A percentile compares a stretch with the other conserved stretches of the same genome.
Evolutionary conservation across 2,797 vertebrate genomes (phyloP).

Genomic region (Cyclopterus lumpus): DNA sequence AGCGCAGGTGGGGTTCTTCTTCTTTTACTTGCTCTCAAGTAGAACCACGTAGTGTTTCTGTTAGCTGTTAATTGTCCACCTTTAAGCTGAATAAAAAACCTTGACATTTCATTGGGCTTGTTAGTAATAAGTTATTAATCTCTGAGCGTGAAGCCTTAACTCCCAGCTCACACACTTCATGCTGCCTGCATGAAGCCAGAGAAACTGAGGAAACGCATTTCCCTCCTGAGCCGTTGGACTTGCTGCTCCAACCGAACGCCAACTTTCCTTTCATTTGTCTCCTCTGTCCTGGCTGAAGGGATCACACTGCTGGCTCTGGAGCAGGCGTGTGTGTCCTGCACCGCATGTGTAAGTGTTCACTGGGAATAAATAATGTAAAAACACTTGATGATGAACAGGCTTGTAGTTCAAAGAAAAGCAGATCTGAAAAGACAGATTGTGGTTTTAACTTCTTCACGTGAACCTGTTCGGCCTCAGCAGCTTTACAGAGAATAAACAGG

Average conservation of each 20-base stretch:
- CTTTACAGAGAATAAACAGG: slow-evolving; percentile 14
- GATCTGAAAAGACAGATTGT: slow-evolving; percentile 18
- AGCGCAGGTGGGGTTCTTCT: too few species aligned
- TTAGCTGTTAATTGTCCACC: not conserved
- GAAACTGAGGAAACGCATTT: not conserved
- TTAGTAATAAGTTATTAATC: slow-evolving; percentile 6
- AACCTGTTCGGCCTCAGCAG: slow-evolving; percentile 3
- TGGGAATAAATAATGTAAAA: slow-evolving; percentile 7
- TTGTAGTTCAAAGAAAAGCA: slow-evolving; percentile 11
- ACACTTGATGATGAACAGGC: slow-evolving; percentile 30
- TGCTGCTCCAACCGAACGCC: not conserved
- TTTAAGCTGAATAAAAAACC: not conserved
- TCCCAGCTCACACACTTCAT: slow-evolving; percentile 4
- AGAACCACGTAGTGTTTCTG: too few species aligned
- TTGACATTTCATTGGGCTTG: not conserved
- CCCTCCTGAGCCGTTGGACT: slow-evolving; percentile 20
- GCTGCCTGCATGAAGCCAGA: slow-evolving; percentile 14
- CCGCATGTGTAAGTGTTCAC: slow-evolving; percentile 22
- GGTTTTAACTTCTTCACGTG: slow-evolving; percentile 25
- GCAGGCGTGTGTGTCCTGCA: slow-evolving; percentile 15
- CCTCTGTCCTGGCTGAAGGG: slow-evolving; percentile 10
- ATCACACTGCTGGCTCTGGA: slow-evolving; percentile 6
- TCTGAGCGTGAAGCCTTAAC: slow-evolving; percentile 10
- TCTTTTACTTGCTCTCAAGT: too few species aligned
- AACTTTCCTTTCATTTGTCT: slow-evolving; percentile 61